Percentiles rank a stretch among this genome's conserved stretches.
Conservation (phyloP, 2,797 vertebrate genomes). For the Sparidentex hasta region DNA sequence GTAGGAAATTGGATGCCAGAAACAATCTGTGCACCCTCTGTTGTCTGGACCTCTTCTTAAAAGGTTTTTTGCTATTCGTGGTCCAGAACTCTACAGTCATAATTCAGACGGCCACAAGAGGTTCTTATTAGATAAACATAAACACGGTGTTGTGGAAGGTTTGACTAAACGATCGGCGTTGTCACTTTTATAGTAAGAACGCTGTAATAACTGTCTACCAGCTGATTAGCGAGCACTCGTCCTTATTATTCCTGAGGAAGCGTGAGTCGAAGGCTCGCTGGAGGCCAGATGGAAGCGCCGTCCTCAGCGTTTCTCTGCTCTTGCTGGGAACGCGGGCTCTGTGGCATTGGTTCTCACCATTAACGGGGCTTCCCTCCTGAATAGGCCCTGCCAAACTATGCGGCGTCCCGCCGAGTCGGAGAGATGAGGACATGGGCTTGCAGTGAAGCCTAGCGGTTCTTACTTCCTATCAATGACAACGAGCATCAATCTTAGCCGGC, state of each 20-base stretch:
- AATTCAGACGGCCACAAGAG: slow-evolving; percentile 1
- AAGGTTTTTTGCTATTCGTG: background rate
- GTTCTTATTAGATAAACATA: background rate
- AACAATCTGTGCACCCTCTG: background rate
- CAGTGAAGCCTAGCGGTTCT: slow-evolving; percentile 92
- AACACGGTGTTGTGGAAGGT: background rate
- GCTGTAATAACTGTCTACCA: slow-evolving; percentile 39
- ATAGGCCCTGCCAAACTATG: slow-evolving; percentile 91
- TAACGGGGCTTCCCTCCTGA: slow-evolving; percentile 91
- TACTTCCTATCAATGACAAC: slow-evolving; percentile 94
- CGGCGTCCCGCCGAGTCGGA: slow-evolving; percentile 89
- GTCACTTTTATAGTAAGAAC: background rate
- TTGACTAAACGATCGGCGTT: background rate
- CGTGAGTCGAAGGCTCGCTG: slow-evolving; percentile 32
- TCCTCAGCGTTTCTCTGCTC: slow-evolving; percentile 75
- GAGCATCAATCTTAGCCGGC: slow-evolving; percentile 92
- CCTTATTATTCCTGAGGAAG: slow-evolving; percentile 50
- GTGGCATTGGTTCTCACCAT: slow-evolving; percentile 90
- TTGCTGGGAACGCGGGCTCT: slow-evolving; percentile 86
- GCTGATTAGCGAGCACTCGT: slow-evolving; percentile 43
- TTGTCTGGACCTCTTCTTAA: background rate
- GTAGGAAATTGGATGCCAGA: background rate
- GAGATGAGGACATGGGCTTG: slow-evolving; percentile 90
- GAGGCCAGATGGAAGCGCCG: slow-evolving; percentile 63
- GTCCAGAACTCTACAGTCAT: background rate